These are phyloP conservation scores for Drosophila neocordata DNA, from an alignment of 1,140 invertebrate genomes.

Conservation along the genomic window DNA sequence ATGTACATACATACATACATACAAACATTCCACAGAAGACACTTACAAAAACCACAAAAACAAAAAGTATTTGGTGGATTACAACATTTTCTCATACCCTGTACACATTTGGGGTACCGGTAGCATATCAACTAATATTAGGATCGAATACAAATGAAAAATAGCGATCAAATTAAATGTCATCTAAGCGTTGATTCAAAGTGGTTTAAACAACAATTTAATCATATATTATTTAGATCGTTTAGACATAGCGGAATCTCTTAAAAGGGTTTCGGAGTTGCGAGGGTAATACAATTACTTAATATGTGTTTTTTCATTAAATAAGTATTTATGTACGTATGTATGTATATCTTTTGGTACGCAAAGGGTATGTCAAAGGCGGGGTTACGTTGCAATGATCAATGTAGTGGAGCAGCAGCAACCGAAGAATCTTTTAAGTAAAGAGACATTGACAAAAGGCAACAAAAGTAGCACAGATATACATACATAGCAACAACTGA, in stretches of 20 bases:
- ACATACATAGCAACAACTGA: constrained; percentile 38
- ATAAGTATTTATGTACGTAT: not conserved
- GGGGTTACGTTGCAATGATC: constrained; percentile 35
- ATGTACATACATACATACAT: too few relatives aligned
- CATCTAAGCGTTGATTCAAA: too few relatives aligned
- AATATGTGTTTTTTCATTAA: too few relatives aligned
- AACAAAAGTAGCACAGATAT: constrained; percentile 63
- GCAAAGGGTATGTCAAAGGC: constrained; percentile 17
- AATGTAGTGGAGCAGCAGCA: constrained; percentile 15
- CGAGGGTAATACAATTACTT: too few relatives aligned
- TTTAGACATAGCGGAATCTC: too few relatives aligned
- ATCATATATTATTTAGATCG: too few relatives aligned
- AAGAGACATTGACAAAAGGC: constrained; percentile 51
- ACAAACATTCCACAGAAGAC: constrained; percentile 56
- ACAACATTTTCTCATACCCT: constrained; percentile 45
- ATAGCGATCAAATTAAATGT: too few relatives aligned
- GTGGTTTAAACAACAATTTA: too few relatives aligned
- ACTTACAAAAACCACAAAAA: constrained; percentile 69
- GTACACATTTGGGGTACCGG: not conserved
- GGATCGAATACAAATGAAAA: too few relatives aligned
- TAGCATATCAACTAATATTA: too few relatives aligned
- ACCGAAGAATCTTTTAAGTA: constrained; percentile 14
- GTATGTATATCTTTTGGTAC: not conserved
- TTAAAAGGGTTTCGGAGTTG: too few relatives aligned
- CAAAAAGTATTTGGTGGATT: constrained; percentile 62